Conservation (phyloP, 2,888 invertebrate species). For the Uropetala carovei region DNA sequence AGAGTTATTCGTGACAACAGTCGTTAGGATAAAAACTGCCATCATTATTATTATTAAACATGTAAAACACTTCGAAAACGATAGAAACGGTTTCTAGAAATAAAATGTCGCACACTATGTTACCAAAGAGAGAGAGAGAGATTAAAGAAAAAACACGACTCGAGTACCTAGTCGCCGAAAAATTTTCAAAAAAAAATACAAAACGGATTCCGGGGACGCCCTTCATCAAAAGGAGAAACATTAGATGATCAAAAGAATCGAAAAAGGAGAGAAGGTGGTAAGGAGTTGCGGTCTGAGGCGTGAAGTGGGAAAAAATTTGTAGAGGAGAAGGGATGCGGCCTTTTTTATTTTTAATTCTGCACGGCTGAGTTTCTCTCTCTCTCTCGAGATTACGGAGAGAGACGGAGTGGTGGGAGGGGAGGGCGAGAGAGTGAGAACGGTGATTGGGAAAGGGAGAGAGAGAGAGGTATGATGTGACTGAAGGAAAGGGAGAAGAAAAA, state of each 20-base stretch:
- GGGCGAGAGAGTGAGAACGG: background rate
- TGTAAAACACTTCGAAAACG: too few species aligned
- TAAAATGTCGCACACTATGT: background rate
- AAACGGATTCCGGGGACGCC: background rate
- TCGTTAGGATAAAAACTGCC: too few species aligned
- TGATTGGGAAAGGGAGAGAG: background rate
- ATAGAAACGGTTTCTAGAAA: background rate
- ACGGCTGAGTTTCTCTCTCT: background rate
- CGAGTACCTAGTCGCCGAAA: background rate
- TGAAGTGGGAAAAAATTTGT: slow-evolving; percentile 8
- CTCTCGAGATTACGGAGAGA: background rate
- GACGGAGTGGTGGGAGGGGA: background rate
- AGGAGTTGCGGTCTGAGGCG: background rate
- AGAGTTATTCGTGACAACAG: too few species aligned
- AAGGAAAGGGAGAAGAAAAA: background rate
- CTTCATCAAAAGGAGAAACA: slow-evolving; percentile 39
- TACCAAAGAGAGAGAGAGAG: background rate
- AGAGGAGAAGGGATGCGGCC: background rate
- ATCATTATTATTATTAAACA: too few species aligned
- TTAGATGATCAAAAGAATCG: slow-evolving; percentile 56
- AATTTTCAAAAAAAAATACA: background rate
- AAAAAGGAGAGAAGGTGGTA: background rate
- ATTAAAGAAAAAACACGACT: background rate
- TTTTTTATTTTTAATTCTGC: slow-evolving; percentile 32
- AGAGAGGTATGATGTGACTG: background rate